Conservation (phyloP, 2,797 vertebrate species). For the Chanos chanos region DNA sequence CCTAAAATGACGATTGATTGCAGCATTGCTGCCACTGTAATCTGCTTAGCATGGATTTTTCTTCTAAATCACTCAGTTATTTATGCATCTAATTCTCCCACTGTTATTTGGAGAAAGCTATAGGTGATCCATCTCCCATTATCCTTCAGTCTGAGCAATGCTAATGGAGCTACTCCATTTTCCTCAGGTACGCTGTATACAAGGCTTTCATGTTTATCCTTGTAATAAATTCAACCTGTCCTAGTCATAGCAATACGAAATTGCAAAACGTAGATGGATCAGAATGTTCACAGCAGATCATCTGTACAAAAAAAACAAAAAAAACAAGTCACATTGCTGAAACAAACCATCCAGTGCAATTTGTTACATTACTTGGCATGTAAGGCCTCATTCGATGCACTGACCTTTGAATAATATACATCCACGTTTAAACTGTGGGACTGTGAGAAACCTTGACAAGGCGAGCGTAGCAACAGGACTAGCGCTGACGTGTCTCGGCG, state of each 20-base stretch:
- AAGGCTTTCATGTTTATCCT: background rate
- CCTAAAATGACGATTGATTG: constrained; percentile 71
- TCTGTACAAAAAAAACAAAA: too few species aligned
- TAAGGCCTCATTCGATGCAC: too few species aligned
- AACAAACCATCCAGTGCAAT: too few species aligned
- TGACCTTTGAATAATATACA: too few species aligned
- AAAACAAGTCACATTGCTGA: too few species aligned
- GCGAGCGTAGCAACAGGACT: constrained; percentile 13
- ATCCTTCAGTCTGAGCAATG: constrained; percentile 63
- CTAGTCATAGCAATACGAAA: too few species aligned
- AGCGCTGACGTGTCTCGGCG: constrained; percentile 26
- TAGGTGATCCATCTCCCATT: constrained; percentile 73
- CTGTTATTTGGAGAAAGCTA: constrained; percentile 63
- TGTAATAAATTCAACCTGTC: background rate
- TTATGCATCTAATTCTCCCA: constrained; percentile 65
- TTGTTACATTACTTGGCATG: too few species aligned
- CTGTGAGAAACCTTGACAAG: constrained; percentile 15
- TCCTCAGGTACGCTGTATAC: constrained; percentile 7
- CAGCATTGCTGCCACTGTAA: constrained; percentile 66
- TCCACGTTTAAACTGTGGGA: too few species aligned
- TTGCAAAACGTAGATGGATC: too few species aligned
- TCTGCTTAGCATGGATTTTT: constrained; percentile 74
- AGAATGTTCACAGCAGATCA: too few species aligned
- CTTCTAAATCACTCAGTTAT: constrained; percentile 73
- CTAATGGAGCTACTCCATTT: constrained; percentile 48